Base-by-base conservation (phyloP, 1,140 invertebrate genomes). In the Saccostrea echinata region DNA sequence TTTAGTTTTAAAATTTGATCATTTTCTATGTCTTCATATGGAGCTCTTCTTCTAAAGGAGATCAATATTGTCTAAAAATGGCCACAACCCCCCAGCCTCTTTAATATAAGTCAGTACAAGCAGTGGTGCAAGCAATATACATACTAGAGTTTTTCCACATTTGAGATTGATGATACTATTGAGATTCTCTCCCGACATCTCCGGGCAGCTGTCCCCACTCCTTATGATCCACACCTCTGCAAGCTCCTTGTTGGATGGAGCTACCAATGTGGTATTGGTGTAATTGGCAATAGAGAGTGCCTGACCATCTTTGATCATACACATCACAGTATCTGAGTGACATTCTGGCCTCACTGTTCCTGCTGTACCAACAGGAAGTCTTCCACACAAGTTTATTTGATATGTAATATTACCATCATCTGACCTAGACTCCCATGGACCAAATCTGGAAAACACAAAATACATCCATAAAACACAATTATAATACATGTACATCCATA, bases 121-220 rank as follows among this genome's bases (percentile, higher is more conserved):
- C 43, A 43, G 43, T 43, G 43, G 43, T 43, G 6, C 43, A 43
- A 43, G 43, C 43, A 43, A 8, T n/a, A 52, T 61, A 88, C 91
- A 89, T 88, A 93, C 92, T 88, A 92, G 71, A 33, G 90, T 92
- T 61, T 91, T 91, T 16, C 92, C 93, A 92, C 93, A 94, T 85
- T 92, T 92, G 43, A 94, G 89, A 55, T 92, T 91, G 83, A 94
- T 93, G n/a, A 90, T 84, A n/a, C 91, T 91, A 18, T 88, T 91
- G 0, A 90, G 87, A 33, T 90, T 83, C 55, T 90, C 88, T 24
- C 33, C 43, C 1, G 68, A 18, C 55, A 87, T 53, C 0, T 82
- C 88, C 18, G 90, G 90, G 84, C 93, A 94, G 0, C 35, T 1
- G n/a, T 90, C 87, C 16, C 93, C 93, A 24, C 85, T 83, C 24